phyloP scores from a whole-genome alignment of 2,888 invertebrate species.

The Chorisops tibialis region DNA sequence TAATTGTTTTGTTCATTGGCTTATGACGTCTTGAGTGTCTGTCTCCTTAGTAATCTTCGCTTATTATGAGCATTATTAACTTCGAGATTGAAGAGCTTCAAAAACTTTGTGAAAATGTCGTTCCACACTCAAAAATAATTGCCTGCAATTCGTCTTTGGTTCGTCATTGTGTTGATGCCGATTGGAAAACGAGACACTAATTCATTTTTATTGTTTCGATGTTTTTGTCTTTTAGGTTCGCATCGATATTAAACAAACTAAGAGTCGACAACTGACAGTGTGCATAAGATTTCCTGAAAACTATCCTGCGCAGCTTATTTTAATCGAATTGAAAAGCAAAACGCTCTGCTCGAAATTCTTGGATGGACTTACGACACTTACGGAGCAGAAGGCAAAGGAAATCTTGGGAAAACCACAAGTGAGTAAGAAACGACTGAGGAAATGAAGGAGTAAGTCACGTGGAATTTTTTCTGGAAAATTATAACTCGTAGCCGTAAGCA shows the following conservation, averaged over 20 bases:
- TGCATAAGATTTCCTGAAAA: conserved; percentile 65
- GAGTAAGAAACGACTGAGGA: no score
- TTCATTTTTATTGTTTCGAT: neutral
- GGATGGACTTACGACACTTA: conserved; percentile 59
- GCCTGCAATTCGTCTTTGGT: conserved; percentile 65
- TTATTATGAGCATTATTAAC: conserved; percentile 61
- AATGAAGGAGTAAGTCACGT: no score
- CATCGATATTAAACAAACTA: conserved; percentile 63
- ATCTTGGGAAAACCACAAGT: conserved; percentile 60
- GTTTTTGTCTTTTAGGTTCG: conserved; percentile 43
- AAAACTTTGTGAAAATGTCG: conserved; percentile 60
- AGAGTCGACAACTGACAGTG: conserved; percentile 60
- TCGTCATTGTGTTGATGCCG: neutral
- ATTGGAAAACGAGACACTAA: neutral
- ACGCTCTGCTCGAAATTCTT: conserved; percentile 63
- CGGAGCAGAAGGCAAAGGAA: conserved; percentile 61
- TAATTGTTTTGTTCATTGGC: no score
- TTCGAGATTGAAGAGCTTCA: conserved; percentile 65
- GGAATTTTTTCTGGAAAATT: no score
- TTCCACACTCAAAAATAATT: conserved; percentile 61
- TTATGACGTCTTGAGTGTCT: neutral
- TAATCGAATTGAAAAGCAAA: conserved; percentile 69
- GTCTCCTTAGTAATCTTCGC: neutral
- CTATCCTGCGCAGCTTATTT: conserved; percentile 60
- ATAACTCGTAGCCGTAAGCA: no score